Evolutionary conservation across 2,113 vertebrate species (phyloP), one percentile per base, ranked within the genome.

Genomic region (Quiscalus mexicanus): DNA sequence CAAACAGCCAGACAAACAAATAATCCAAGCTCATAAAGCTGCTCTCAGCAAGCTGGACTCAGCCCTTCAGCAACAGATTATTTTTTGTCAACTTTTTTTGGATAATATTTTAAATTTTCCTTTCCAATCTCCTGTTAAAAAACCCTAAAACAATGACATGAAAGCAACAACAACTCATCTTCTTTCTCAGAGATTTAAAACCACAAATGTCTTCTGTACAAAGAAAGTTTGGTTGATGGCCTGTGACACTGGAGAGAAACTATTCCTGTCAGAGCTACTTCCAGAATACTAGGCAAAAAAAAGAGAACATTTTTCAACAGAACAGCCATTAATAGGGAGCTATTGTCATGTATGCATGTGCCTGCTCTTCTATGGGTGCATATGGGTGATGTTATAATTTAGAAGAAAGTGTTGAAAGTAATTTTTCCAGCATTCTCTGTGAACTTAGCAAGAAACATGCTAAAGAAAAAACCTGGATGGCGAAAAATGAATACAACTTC

Each of bases 191-290:
- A 68, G 25, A 39, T 59, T 59, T 77, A 87, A 87, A 88, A n/a
- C n/a, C 35, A 85, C 37, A 62, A 73, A 83, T 44, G 19, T 12
- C 27, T 90, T 70, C 68, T 80, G 52, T 64, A 84, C 33, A 89
- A 96, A 92, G 70, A 71, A 82, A 94, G 60, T 84, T 65, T 89
- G 37, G 19, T 42, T 89, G 58, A 42, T 87, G 68, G 80, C 18
- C 71, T 75, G 13, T 80, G 50, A 85, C 76, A 86, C 41, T 4
- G 6, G 91, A 93, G 63, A n/a, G 59, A 95, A 97, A 84, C 33
- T 70, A 60, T 95, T 95, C 64, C 39, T 85, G 33, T 90, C 41
- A 44, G n/a, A 89, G 25, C 53, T 91, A 91, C 82, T 96, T 89
- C 82, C 85, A 84, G 93, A 92, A 79, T 44, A 62, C 9, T 52